phyloP scores from a whole-genome alignment of 64 coral and sea anemone genomes.

The Hydrozoanthus tunicans region DNA sequence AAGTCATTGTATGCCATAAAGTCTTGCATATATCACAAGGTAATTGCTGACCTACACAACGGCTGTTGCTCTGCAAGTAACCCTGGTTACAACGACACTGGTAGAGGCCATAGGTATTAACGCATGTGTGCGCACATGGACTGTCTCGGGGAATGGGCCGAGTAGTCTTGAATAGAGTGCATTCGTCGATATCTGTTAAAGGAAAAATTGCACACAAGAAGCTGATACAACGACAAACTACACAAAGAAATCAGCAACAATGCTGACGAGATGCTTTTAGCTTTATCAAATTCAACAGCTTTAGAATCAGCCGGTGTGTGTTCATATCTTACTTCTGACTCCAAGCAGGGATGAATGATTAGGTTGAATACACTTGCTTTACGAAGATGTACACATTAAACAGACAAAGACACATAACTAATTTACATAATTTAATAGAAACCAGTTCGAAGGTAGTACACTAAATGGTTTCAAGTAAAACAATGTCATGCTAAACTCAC shows the following conservation, averaged over 20 bases:
- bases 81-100: slow-evolving; percentile 42
- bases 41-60: slow-evolving; percentile 25
- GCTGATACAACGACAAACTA: background rate
- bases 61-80: slow-evolving; percentile 17
- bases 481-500: too few species aligned
- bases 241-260: background rate
- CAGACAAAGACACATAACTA: too few species aligned
- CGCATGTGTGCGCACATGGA: slow-evolving; percentile 41
- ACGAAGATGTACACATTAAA: too few species aligned
- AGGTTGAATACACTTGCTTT: too few species aligned
- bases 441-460: too few species aligned
- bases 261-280: background rate
- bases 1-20: background rate
- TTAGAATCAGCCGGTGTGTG: too few species aligned
- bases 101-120: slow-evolving; percentile 31
- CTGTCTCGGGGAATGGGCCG: slow-evolving; percentile 35
- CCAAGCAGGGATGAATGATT: too few species aligned
- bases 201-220: background rate
- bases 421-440: too few species aligned
- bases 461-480: too few species aligned
- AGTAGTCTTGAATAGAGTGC: slow-evolving; percentile 15
- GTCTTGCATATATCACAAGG: too few species aligned
- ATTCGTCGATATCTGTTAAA: slow-evolving; percentile 48
- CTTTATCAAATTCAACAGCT: too few species aligned
- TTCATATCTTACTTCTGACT: too few species aligned